Evolutionary conservation across 2,797 vertebrate species (phyloP), one percentile per base, ranked within the genome.

Genomic region (Peromyscus attwateri): DNA sequence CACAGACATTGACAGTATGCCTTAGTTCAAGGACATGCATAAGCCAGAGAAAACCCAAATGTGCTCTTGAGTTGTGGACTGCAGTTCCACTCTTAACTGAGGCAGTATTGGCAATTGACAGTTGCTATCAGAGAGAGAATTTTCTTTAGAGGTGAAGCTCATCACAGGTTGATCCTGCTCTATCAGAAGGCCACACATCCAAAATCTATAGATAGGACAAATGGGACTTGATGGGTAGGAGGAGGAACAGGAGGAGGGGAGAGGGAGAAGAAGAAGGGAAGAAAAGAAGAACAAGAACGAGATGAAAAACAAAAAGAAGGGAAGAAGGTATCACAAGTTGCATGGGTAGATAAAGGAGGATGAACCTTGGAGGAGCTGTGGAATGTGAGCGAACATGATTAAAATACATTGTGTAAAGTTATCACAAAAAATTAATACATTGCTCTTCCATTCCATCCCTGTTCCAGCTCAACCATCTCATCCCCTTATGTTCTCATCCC

Each of bases 251-350:
- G n/a, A 57, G 11, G 27, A 82, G 31, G 5, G 2, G 4, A 34
- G 34, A 10, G 4, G 14, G 2, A 13, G 23, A 3, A 16, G 21
- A 25, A 25, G 27, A 55, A 27, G 49, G 16, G 8, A 34, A 25
- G 23, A 62, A 40, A 3, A 13, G 55, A 3, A 8, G 6, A 31
- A 4, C 11, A 49, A 31, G 4, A n/a, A 12, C 21, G 3, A 14
- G 12, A 29, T 25, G n/a, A 4, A 25, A 7, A 81, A 7, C 1
- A 34, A 7, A 10, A 21, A 34, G 52, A 60, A 4, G 0, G 3
- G 7, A 5, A 8, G 40, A 11, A 75, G 21, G 2, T 0, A 75
- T 7, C 25, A 75, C 40, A 75, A 40, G 70, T 27, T 75, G 23
- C 10, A 27, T 75, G 4, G 23, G 11, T 6, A 75, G 4, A 40